Conservation (phyloP, 2,113 vertebrate species). For the Eidolon helvum region DNA sequence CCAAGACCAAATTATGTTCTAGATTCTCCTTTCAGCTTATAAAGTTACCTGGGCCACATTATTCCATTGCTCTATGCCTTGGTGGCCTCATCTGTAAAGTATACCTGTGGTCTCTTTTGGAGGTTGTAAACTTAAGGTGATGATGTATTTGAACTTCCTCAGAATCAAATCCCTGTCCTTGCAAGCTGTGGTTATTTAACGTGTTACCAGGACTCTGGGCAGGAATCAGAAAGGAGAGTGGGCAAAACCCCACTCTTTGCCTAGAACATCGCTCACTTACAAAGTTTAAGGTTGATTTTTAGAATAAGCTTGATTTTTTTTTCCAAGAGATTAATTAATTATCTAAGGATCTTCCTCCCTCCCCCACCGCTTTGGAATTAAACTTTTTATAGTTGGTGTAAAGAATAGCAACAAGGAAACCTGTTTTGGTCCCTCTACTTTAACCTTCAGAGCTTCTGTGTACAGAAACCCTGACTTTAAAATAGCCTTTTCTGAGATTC, state of each 20-base stretch:
- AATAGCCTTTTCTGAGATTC: slow-evolving; percentile 33
- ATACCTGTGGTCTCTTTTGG: not conserved
- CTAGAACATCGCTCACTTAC: not conserved
- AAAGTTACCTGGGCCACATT: not conserved
- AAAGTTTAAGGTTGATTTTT: not conserved
- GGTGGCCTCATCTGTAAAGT: not conserved
- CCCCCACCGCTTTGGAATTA: not conserved
- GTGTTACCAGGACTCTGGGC: not conserved
- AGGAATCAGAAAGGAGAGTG: not conserved
- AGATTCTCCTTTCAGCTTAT: not conserved
- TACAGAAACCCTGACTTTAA: slow-evolving; percentile 49
- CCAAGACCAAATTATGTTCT: not conserved
- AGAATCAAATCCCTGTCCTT: not conserved
- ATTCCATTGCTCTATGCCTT: not conserved
- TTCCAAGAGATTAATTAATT: not conserved
- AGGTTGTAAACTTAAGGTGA: not conserved
- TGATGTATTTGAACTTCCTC: not conserved
- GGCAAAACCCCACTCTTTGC: not conserved
- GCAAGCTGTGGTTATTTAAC: not conserved
- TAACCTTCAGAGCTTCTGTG: slow-evolving; percentile 28
- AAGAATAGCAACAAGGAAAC: not conserved
- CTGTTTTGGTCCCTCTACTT: slow-evolving; percentile 38
- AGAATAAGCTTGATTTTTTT: slow-evolving; percentile 50
- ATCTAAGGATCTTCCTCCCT: not conserved
- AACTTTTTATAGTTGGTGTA: slow-evolving; percentile 23